A percentile compares a stretch with the other conserved stretches of the same genome.
Conservation (phyloP, 2,113 vertebrate species). For the Leiothrix lutea region DNA sequence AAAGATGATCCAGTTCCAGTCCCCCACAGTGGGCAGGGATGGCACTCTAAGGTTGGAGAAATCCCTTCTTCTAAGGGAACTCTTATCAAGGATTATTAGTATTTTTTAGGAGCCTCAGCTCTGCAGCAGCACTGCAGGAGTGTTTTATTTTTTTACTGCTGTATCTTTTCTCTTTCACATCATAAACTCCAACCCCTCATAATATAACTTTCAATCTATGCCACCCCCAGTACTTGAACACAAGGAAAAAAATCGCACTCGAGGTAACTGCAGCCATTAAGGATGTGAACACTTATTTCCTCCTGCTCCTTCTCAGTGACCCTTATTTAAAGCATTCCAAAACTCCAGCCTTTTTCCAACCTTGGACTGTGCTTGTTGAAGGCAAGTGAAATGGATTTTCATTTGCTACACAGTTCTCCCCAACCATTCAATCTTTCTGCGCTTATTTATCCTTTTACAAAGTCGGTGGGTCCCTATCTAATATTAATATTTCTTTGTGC, state of each 20-base stretch:
- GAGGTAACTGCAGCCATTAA: neutral
- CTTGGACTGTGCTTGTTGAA: neutral
- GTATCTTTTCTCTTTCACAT: neutral
- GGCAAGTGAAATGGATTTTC: neutral
- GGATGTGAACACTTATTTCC: neutral
- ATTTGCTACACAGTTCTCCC: neutral
- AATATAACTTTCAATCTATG: neutral
- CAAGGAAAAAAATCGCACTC: neutral
- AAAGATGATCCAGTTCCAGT: neutral
- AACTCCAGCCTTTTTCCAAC: neutral
- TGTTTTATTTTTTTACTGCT: neutral
- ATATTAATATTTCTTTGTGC: neutral
- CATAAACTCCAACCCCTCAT: neutral
- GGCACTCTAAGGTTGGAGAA: neutral
- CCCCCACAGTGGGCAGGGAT: neutral
- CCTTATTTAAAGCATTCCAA: neutral
- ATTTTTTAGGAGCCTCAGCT: neutral
- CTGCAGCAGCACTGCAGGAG: neutral
- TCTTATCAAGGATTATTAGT: neutral
- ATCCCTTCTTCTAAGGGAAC: neutral
- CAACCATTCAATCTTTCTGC: neutral
- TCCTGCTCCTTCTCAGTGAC: neutral
- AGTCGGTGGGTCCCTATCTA: neutral
- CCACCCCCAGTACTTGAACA: neutral
- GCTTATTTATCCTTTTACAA: neutral